Evolutionary conservation across 2,113 vertebrate genomes (phyloP), one percentile per base, ranked within the genome.

Genomic region (Pipra filicauda): DNA sequence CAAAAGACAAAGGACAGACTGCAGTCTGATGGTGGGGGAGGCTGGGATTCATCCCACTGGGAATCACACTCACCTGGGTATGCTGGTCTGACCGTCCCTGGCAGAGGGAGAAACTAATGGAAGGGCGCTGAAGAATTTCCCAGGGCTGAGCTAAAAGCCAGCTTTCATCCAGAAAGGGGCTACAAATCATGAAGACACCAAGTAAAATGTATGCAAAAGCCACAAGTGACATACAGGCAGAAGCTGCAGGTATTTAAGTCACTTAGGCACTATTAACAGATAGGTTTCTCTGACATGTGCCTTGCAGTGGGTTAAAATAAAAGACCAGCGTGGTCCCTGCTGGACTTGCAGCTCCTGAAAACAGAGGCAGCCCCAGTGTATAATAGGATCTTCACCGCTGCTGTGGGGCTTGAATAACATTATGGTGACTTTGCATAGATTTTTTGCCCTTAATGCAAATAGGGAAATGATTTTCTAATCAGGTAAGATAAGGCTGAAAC

Each of bases 341-440:
- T 91, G 92, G 85, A 77, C 92, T 75, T 79, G 65, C 89, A 94
- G 73, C 73, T 90, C 73, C 83, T 89, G 88, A 48, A 89, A 95
- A 94, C 86, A 93, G 59, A 73, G 57, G 33, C 92, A 94, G 86
- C 73, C 62, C 26, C 70, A 70, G 89, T 91, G 89, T 76, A 21
- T 93, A 96, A 96, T 6, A 94, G 94, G 96, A 93, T 96, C 96
- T 91, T 58, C 76, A 33, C 86, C 57, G 85, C 88, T 84, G 0
- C 81, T 80, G 76, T 30, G 2, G 35, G 73, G 76, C 84, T 95
- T 94, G 96, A 93, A 96, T 96, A 94, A 96, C 23, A 92, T 96
- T 92, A 96, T 14, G 69, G 88, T 84, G 91, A 93, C 88, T 96
- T 96, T 95, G 91, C 96, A 95, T 92, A 96, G 95, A 75, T 94